phyloP scores from a whole-genome alignment of 1,140 invertebrate genomes.

The Linepithema humile region DNA sequence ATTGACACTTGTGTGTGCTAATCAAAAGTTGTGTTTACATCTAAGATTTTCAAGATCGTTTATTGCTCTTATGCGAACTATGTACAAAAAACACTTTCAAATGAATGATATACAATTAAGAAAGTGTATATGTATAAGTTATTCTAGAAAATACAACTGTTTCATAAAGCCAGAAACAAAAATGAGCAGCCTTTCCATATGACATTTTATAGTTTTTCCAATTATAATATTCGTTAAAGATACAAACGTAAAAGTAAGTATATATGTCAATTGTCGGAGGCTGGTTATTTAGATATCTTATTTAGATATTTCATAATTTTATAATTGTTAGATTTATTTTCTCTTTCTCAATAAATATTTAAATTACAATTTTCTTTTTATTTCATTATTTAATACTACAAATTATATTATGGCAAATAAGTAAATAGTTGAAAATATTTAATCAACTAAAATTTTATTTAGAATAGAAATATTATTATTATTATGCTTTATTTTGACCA shows the following conservation, averaged over 20 bases:
- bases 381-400: not conserved
- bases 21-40: no score
- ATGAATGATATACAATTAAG: no score
- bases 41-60: no score
- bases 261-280: conserved; percentile 56
- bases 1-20: no score
- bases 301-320: conserved; percentile 65
- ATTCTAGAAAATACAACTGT: conserved; percentile 6
- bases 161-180: not conserved
- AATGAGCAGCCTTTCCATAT: not conserved
- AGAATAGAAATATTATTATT: conserved; percentile 12
- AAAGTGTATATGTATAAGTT: no score
- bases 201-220: conserved; percentile 54
- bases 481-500: not conserved
- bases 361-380: conserved; percentile 52
- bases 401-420: not conserved
- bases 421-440: conserved; percentile 1
- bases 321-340: conserved; percentile 76
- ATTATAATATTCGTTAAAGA: conserved; percentile 57
- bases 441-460: conserved; percentile 19
- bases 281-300: conserved; percentile 36
- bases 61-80: no score
- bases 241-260: conserved; percentile 71
- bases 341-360: conserved; percentile 74
- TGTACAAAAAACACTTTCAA: no score